Evolutionary conservation across 37 sponge, comb jelly and placozoan species (phyloP).

Genomic region (Chondrilla cf. caribensis): DNA sequence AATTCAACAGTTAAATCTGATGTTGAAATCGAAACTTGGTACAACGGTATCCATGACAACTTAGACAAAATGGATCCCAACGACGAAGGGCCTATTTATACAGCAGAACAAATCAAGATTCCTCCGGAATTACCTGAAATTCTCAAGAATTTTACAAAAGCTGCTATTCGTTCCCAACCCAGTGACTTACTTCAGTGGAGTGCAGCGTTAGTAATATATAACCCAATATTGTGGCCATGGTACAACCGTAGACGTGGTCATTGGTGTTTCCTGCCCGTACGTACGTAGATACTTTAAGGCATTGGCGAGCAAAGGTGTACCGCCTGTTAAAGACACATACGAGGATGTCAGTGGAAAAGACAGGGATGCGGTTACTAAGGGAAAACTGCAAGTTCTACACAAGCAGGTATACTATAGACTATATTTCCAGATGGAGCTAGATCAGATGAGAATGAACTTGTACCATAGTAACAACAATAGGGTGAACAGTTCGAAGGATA

Average conservation of each 20-base stretch:
- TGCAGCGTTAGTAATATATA: constrained; percentile 75
- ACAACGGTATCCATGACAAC: too few species aligned
- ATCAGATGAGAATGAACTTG: too few species aligned
- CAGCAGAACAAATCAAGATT: constrained; percentile 94
- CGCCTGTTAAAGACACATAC: constrained; percentile 85
- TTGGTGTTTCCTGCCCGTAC: too few species aligned
- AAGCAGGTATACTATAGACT: constrained; percentile 86
- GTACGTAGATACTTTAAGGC: constrained; percentile 86
- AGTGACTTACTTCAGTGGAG: constrained; percentile 89
- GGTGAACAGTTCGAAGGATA: too few species aligned
- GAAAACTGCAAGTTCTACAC: constrained; percentile 78
- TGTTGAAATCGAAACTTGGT: too few species aligned
- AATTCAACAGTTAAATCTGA: too few species aligned
- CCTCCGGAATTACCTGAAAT: constrained; percentile 92
- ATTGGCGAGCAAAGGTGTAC: constrained; percentile 58
- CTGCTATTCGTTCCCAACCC: constrained; percentile 97
- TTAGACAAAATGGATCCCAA: constrained; percentile 50
- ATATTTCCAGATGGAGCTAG: not conserved
- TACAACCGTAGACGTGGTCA: too few species aligned
- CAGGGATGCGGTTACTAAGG: constrained; percentile 66
- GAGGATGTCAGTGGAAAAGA: constrained; percentile 45
- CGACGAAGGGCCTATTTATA: constrained; percentile 83
- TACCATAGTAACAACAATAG: too few species aligned
- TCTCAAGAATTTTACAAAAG: constrained; percentile 95
- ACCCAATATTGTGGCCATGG: too few species aligned